Percentiles rank a stretch among this genome's conserved stretches.
phyloP scores from a whole-genome alignment of 2,797 vertebrate species.

The Labroides dimidiatus region DNA sequence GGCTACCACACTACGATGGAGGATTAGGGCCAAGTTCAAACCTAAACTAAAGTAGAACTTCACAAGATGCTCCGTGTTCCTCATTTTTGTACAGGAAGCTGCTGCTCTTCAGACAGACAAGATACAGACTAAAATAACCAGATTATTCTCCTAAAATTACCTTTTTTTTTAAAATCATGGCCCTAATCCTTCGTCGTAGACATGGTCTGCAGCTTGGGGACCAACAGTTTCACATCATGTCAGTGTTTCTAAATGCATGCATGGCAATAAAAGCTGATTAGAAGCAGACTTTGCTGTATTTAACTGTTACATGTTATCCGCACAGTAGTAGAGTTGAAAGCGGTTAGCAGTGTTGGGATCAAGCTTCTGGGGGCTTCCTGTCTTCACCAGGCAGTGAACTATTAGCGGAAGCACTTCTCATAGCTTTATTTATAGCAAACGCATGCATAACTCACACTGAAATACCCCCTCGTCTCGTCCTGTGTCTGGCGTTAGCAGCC shows the following conservation, averaged over 20 bases:
- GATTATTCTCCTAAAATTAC: no score
- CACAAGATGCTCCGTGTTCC: no score
- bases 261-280: neutral
- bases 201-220: neutral
- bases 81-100: no score
- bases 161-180: no score
- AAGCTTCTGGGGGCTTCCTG: conserved; percentile 54
- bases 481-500: conserved; percentile 51
- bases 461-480: conserved; percentile 58
- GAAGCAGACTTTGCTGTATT: neutral
- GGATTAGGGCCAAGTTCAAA: no score
- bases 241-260: neutral
- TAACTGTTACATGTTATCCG: neutral
- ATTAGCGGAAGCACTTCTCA: conserved; percentile 72
- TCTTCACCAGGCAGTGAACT: conserved; percentile 67
- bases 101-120: no score
- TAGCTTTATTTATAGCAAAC: conserved; percentile 77
- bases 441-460: conserved; percentile 71
- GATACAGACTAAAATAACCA: no score
- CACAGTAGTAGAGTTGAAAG: conserved; percentile 18
- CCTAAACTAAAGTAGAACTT: no score
- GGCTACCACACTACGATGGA: no score
- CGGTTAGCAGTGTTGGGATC: conserved; percentile 40
- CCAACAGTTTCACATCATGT: neutral
- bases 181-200: no score